These are phyloP conservation scores for Parnassius mnemosyne DNA, from an alignment of 2,888 invertebrate genomes.

Conservation along the genomic window DNA sequence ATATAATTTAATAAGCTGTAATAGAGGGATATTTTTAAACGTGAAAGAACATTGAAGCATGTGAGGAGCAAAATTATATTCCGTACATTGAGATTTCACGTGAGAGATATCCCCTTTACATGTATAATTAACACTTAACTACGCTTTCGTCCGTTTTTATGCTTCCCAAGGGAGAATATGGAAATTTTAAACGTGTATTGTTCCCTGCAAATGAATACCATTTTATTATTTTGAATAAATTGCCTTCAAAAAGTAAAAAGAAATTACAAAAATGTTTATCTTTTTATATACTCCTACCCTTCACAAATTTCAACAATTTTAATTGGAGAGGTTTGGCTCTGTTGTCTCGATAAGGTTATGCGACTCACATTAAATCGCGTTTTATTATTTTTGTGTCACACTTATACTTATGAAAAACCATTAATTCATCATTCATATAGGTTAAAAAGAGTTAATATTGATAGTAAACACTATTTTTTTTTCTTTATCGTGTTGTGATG, in stretches of 20 bases:
- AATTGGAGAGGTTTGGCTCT: too few relatives aligned
- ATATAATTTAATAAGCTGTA: too few relatives aligned
- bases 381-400: too few relatives aligned
- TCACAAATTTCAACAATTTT: too few relatives aligned
- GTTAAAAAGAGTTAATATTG: too few relatives aligned
- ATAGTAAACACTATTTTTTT: too few relatives aligned
- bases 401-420: too few relatives aligned
- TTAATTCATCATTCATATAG: too few relatives aligned
- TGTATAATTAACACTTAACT: slow-evolving; percentile 27
- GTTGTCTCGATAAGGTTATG: too few relatives aligned
- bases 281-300: too few relatives aligned
- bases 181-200: slow-evolving; percentile 23
- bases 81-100: slow-evolving; percentile 16
- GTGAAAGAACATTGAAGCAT: slow-evolving; percentile 15
- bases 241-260: neutral
- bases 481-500: too few relatives aligned
- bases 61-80: slow-evolving; percentile 19
- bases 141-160: slow-evolving; percentile 24
- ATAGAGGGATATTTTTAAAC: neutral
- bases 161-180: slow-evolving; percentile 19
- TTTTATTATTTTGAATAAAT: slow-evolving; percentile 19
- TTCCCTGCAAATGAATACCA: slow-evolving; percentile 20
- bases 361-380: too few relatives aligned
- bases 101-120: slow-evolving; percentile 24
- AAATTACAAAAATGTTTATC: neutral